A percentile compares a stretch with the other conserved stretches of the same genome.
Evolutionary conservation across 2,888 invertebrate genomes (phyloP).

Genomic region (Pyrgus malvae): DNA sequence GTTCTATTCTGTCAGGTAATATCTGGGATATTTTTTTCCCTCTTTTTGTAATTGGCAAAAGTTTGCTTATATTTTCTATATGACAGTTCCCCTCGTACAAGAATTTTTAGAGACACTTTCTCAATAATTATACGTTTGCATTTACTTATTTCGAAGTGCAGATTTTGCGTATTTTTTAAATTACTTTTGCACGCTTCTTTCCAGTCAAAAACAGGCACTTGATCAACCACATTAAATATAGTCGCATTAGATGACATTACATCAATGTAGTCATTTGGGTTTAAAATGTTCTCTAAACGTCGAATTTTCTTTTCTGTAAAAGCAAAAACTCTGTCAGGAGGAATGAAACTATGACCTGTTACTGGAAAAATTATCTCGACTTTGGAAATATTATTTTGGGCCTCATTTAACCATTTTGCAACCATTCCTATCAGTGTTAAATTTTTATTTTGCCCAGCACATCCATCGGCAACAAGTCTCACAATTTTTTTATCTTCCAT

Average conservation of each 20-base stretch:
- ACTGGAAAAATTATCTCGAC: slow-evolving; percentile 36
- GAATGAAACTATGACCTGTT: slow-evolving; percentile 36
- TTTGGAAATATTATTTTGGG: slow-evolving; percentile 53
- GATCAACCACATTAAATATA: not conserved
- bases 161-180: slow-evolving; percentile 5
- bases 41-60: too few relatives aligned
- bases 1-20: not conserved
- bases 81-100: slow-evolving; percentile 12
- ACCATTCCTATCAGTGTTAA: slow-evolving; percentile 31
- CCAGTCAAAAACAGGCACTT: not conserved
- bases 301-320: slow-evolving; percentile 33
- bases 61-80: too few relatives aligned
- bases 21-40: slow-evolving; percentile 11
- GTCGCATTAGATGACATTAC: slow-evolving; percentile 24
- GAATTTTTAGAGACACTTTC: slow-evolving; percentile 4
- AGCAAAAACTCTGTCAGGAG: slow-evolving; percentile 36
- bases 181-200: slow-evolving; percentile 1
- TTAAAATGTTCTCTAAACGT: slow-evolving; percentile 31
- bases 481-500: slow-evolving; percentile 27
- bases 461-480: slow-evolving; percentile 38
- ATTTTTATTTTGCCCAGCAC: slow-evolving; percentile 41
- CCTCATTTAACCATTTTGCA: slow-evolving; percentile 31
- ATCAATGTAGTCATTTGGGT: slow-evolving; percentile 32
- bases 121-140: slow-evolving; percentile 16
- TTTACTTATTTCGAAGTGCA: slow-evolving; percentile 20